Percentiles rank a stretch among this genome's conserved stretches.
Conservation (phyloP, 2,113 vertebrate genomes). For the Pteronura brasiliensis region DNA sequence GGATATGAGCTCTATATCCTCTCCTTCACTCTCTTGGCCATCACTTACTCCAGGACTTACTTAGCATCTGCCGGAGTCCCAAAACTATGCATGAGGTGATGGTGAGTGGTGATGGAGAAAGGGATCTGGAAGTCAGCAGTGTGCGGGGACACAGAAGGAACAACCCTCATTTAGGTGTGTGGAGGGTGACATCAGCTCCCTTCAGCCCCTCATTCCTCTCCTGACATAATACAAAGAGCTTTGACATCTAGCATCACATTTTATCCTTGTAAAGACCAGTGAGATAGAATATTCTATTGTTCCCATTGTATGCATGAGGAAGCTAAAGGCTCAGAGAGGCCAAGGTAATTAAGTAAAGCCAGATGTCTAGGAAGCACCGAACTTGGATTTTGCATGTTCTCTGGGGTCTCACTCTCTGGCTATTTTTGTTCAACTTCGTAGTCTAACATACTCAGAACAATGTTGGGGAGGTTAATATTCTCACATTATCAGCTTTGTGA, state of each 20-base stretch:
- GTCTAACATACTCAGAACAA: rapidly evolving
- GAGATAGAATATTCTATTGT: neutral
- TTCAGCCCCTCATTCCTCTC: neutral
- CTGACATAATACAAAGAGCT: neutral
- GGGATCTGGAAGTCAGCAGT: neutral
- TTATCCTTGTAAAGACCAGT: neutral
- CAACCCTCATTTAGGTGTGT: neutral
- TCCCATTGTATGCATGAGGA: neutral
- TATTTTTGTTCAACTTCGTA: too few species aligned
- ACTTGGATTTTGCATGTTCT: rapidly evolving
- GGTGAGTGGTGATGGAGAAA: neutral
- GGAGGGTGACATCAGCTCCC: neutral
- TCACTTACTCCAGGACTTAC: too few species aligned
- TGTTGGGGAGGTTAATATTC: rapidly evolving
- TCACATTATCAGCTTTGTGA: rapidly evolving
- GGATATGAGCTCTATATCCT: rapidly evolving
- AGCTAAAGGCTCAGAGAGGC: neutral
- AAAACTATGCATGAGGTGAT: rapidly evolving
- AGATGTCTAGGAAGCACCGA: neutral
- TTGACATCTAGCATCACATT: neutral
- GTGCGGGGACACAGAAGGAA: neutral
- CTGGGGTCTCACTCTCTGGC: rapidly evolving
- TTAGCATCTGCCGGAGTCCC: neutral
- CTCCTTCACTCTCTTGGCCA: neutral
- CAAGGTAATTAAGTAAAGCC: neutral